Evolutionary conservation across 1,140 invertebrate species (phyloP).

Genomic region (Brachionus rubens): DNA sequence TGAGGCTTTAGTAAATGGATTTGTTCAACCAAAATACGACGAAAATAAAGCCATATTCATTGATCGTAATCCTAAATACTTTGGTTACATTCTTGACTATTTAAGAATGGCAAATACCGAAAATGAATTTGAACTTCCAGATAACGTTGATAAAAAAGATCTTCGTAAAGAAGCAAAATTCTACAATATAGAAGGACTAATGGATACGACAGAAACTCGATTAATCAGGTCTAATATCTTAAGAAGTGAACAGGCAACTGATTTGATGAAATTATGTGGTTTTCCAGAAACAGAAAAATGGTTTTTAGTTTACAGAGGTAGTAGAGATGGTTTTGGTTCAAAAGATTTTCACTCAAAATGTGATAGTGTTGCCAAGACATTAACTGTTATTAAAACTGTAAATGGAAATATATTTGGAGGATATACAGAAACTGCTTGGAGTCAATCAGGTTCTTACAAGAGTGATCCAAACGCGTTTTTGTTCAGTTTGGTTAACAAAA

Average conservation of each 20-base stretch:
- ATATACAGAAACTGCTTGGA: constrained; percentile 47
- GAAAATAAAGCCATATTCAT: constrained; percentile 20
- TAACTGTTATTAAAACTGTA: constrained; percentile 48
- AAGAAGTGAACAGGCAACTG: background rate
- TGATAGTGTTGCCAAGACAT: constrained; percentile 48
- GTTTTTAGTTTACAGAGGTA: constrained; percentile 47
- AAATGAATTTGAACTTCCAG: constrained; percentile 10
- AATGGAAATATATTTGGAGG: constrained; percentile 49
- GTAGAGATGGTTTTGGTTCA: constrained; percentile 47
- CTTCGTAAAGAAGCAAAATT: constrained; percentile 29
- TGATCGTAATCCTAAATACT: constrained; percentile 25
- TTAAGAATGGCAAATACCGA: constrained; percentile 10
- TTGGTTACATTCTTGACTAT: constrained; percentile 30
- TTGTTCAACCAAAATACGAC: constrained; percentile 1
- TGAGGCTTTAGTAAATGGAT: background rate
- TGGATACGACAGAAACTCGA: background rate
- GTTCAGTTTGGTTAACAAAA: constrained; percentile 45
- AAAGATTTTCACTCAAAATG: constrained; percentile 48
- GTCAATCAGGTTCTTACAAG: constrained; percentile 35
- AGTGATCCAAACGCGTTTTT: constrained; percentile 48
- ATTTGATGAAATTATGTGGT: constrained; percentile 9
- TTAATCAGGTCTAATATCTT: background rate
- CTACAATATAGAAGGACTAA: constrained; percentile 22
- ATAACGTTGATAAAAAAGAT: constrained; percentile 18
- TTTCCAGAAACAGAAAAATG: constrained; percentile 40